Percentiles rank a stretch among this genome's conserved stretches.
phyloP scores from a whole-genome alignment of 2,113 vertebrate genomes.

The Plectropomus leopardus region DNA sequence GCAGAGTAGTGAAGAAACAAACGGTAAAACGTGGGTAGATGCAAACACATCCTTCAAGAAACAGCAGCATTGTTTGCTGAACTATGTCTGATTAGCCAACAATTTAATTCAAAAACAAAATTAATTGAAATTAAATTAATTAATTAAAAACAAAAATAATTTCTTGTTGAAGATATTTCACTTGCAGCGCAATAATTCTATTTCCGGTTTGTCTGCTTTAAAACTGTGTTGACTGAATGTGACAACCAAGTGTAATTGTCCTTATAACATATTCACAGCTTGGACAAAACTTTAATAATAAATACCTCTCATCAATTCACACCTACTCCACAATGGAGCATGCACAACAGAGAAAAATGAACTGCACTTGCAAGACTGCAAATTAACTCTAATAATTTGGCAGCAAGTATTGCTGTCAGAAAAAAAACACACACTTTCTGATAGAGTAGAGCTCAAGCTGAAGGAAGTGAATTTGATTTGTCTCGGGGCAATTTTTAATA shows the following conservation, averaged over 20 bases:
- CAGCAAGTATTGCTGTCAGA: not conserved
- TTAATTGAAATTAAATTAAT: no score
- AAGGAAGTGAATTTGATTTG: conserved; percentile 16
- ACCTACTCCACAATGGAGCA: not conserved
- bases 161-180: no score
- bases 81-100: not conserved
- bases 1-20: not conserved
- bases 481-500: conserved; percentile 62
- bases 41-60: not conserved
- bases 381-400: conserved; percentile 16
- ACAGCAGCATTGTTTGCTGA: not conserved
- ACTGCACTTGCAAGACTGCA: conserved; percentile 13
- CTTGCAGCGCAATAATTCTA: not conserved
- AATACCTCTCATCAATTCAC: not conserved
- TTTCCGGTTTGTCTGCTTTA: not conserved
- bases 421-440: conserved; percentile 6
- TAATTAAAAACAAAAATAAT: no score
- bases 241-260: not conserved
- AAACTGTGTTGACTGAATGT: not conserved
- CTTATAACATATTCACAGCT: not conserved
- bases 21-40: not conserved
- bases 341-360: conserved; percentile 4
- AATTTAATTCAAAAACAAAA: not conserved
- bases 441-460: conserved; percentile 14
- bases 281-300: not conserved